Conservation (phyloP, 35 echinoderm and acorn worm species). For the Lytechinus variegatus region DNA sequence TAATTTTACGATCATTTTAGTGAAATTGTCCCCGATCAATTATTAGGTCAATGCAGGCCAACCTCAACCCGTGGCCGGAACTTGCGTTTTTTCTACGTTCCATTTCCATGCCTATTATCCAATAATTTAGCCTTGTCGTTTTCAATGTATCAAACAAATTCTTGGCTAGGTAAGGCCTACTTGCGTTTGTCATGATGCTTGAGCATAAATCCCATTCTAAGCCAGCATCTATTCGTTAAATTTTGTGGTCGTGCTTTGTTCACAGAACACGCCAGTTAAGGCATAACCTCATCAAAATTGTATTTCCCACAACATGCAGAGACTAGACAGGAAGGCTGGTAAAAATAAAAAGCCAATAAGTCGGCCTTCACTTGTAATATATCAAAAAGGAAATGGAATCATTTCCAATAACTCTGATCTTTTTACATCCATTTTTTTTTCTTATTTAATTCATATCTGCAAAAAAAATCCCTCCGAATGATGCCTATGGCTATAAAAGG, state of each 20-base stretch:
- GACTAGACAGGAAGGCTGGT: neutral
- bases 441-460: no score
- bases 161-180: neutral
- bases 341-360: neutral
- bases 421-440: no score
- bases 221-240: neutral
- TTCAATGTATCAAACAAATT: neutral
- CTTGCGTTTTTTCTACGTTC: neutral
- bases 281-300: neutral
- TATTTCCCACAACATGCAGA: neutral
- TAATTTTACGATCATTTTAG: no score
- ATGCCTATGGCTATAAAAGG: no score
- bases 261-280: neutral
- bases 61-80: no score
- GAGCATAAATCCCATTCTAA: neutral
- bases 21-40: no score
- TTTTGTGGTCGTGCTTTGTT: neutral
- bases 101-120: neutral
- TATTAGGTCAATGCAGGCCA: no score
- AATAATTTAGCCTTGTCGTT: neutral
- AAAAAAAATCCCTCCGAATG: no score
- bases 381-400: conserved; percentile 2
- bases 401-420: neutral
- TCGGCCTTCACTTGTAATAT: neutral
- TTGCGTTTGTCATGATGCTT: neutral